Evolutionary conservation across 1,140 invertebrate genomes (phyloP).

Genomic region (Periplaneta americana): DNA sequence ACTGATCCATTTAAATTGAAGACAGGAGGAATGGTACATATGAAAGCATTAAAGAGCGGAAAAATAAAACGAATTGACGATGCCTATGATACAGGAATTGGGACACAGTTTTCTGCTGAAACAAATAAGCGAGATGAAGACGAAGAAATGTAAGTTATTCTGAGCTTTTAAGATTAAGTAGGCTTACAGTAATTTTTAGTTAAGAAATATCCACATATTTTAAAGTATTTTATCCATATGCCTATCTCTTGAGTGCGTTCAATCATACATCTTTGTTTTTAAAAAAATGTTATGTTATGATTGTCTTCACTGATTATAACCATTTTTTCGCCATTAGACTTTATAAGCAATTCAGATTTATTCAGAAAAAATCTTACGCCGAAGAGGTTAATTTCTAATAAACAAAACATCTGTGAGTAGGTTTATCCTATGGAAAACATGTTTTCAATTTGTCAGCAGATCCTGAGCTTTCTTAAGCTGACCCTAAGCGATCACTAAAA

Average conservation of each 20-base stretch:
- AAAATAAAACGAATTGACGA: conserved; percentile 73
- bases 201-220: neutral
- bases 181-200: neutral
- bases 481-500: too few relatives aligned
- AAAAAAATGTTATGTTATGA: too few relatives aligned
- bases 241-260: neutral
- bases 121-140: conserved; percentile 98
- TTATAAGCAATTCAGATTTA: too few relatives aligned
- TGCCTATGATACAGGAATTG: conserved; percentile 84
- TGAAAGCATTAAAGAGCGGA: conserved; percentile 76
- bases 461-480: too few relatives aligned
- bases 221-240: neutral
- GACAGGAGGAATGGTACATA: conserved; percentile 85
- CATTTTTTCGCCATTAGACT: too few relatives aligned
- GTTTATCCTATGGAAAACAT: too few relatives aligned
- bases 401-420: too few relatives aligned
- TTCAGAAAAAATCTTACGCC: too few relatives aligned
- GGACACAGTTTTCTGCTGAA: conserved; percentile 96
- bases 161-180: neutral
- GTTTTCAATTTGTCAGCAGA: too few relatives aligned
- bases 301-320: too few relatives aligned
- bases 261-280: too few relatives aligned
- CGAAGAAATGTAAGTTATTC: conserved; percentile 88
- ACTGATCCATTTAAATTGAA: conserved; percentile 61
- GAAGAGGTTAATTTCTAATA: too few relatives aligned